Conservation (phyloP, 2,888 invertebrate species). For the Drosophila mayaguana region DNA sequence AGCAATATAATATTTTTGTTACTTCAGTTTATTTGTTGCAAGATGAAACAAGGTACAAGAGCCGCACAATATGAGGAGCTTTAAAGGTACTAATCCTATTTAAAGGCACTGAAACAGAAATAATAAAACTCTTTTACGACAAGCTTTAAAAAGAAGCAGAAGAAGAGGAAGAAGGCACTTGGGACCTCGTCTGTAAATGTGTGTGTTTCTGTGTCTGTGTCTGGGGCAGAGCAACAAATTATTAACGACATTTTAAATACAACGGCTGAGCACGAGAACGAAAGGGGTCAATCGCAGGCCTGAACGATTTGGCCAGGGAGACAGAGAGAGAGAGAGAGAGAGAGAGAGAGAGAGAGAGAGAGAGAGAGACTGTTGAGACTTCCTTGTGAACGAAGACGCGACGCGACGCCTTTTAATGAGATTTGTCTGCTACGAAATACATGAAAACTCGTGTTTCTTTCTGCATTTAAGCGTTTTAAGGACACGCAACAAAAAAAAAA, state of each 20-base stretch:
- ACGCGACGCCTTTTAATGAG: slow-evolving; percentile 80
- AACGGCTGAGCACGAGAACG: slow-evolving; percentile 55
- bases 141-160: slow-evolving; percentile 48
- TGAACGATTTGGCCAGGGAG: slow-evolving; percentile 6
- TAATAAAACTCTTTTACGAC: slow-evolving; percentile 75
- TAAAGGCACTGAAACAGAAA: slow-evolving; percentile 68
- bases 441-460: slow-evolving; percentile 73
- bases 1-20: slow-evolving; percentile 28
- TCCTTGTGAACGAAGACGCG: slow-evolving; percentile 30
- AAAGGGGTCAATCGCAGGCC: slow-evolving; percentile 57
- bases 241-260: slow-evolving; percentile 82
- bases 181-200: neutral
- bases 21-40: slow-evolving; percentile 25
- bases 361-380: slow-evolving; percentile 2
- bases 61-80: slow-evolving; percentile 52
- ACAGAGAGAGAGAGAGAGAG: neutral
- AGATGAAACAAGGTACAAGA: slow-evolving; percentile 24
- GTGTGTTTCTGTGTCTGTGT: slow-evolving; percentile 16
- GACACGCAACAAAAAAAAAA: slow-evolving; percentile 59
- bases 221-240: slow-evolving; percentile 73
- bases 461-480: slow-evolving; percentile 67
- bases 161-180: slow-evolving; percentile 27
- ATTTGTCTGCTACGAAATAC: slow-evolving; percentile 70
- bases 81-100: slow-evolving; percentile 71
- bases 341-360: neutral